Percentiles rank a stretch among this genome's conserved stretches.
phyloP scores from a whole-genome alignment of 2,797 vertebrate species.

The Molossus alvarezi region DNA sequence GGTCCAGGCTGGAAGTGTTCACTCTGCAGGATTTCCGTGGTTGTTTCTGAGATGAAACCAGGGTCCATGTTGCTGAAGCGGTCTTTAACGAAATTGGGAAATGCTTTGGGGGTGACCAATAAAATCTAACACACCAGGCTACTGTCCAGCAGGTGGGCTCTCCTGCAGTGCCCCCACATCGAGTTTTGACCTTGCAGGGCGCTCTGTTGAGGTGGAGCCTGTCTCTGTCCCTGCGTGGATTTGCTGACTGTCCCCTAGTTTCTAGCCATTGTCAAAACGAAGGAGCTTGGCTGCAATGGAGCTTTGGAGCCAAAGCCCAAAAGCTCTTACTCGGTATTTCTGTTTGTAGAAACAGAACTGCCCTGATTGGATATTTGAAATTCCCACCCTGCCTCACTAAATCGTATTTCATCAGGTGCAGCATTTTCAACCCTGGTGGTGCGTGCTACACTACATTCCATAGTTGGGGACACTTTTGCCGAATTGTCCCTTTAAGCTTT shows the following conservation, averaged over 20 bases:
- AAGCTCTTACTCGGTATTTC: neutral
- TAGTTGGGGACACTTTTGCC: too few relatives aligned
- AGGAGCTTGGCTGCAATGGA: neutral
- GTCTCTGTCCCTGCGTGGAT: fast-evolving
- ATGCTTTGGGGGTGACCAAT: too few relatives aligned
- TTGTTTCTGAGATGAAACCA: neutral
- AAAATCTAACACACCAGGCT: neutral
- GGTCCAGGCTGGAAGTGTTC: too few relatives aligned
- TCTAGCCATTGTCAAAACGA: neutral
- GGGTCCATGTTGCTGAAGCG: neutral
- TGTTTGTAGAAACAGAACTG: neutral
- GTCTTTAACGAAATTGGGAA: neutral
- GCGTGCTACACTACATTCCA: fast-evolving
- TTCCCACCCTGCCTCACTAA: neutral
- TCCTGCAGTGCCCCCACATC: fast-evolving
- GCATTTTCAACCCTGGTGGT: neutral
- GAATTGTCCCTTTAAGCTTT: neutral
- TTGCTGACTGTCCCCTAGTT: neutral
- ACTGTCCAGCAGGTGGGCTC: neutral
- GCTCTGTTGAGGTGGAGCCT: fast-evolving
- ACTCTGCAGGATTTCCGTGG: neutral
- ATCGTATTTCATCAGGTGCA: fast-evolving
- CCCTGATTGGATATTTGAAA: neutral
- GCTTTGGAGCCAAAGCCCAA: neutral
- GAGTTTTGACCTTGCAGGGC: fast-evolving